Conservation (phyloP, 2,888 invertebrate genomes). For the Philereme transversata region DNA sequence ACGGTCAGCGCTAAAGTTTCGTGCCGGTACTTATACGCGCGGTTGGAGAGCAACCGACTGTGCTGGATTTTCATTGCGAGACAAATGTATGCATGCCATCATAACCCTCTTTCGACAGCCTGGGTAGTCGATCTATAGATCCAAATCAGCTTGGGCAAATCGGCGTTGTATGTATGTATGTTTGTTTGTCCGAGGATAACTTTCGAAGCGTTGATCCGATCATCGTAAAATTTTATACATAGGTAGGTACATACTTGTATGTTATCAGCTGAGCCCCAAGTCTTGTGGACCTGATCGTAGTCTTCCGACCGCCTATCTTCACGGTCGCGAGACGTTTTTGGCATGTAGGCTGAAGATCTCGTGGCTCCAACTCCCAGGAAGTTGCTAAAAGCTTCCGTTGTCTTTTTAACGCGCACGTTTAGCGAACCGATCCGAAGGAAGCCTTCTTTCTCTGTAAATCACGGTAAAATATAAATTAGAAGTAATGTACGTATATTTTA, state of each 20-base stretch:
- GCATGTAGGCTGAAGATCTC: constrained; percentile 75
- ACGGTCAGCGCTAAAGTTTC: too few species aligned
- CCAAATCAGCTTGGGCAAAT: too few species aligned
- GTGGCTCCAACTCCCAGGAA: constrained; percentile 91
- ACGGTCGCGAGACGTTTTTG: constrained; percentile 61
- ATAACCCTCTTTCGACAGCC: too few species aligned
- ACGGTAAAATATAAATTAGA: constrained; percentile 8
- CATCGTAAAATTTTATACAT: too few species aligned
- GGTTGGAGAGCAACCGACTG: too few species aligned
- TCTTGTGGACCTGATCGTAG: constrained; percentile 90
- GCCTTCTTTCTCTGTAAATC: constrained; percentile 91
- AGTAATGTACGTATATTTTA: neutral
- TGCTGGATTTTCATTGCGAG: too few species aligned
- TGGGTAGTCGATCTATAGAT: too few species aligned
- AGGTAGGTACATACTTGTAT: constrained; percentile 81
- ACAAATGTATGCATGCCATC: too few species aligned
- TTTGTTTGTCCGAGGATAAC: too few species aligned
- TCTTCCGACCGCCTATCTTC: constrained; percentile 69
- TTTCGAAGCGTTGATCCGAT: too few species aligned
- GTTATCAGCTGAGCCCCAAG: constrained; percentile 96
- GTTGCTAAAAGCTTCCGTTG: constrained; percentile 95
- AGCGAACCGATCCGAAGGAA: constrained; percentile 96
- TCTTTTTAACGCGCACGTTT: constrained; percentile 96
- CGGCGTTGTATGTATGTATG: too few species aligned
- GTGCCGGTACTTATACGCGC: too few species aligned